Conservation (phyloP, 2,797 vertebrate genomes). For the Danio jaintianensis region DNA sequence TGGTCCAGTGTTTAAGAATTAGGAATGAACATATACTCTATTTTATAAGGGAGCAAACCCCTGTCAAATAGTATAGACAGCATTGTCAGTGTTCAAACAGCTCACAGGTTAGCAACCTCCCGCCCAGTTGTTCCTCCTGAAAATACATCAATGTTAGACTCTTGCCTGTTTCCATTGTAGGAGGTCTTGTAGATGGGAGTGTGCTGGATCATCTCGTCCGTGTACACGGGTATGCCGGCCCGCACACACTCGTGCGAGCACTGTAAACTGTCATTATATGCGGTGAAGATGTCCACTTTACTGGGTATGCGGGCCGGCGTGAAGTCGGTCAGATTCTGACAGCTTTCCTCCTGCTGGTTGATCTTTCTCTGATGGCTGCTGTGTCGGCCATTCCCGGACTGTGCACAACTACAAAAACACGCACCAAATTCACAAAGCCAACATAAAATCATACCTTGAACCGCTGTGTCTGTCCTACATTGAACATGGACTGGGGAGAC, state of each 20-base stretch:
- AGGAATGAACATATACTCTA: conserved; percentile 2
- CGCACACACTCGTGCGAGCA: conserved; percentile 97
- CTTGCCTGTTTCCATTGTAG: conserved; percentile 96
- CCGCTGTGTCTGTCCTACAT: conserved; percentile 58
- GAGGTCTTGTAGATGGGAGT: conserved; percentile 91
- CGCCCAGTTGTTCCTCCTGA: not conserved
- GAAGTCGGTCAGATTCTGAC: conserved; percentile 98
- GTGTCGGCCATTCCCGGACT: conserved; percentile 90
- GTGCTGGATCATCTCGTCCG: conserved; percentile 92
- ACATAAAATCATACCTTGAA: conserved; percentile 85
- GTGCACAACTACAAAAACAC: conserved; percentile 93
- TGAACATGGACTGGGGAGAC: conserved; percentile 51
- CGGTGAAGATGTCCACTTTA: conserved; percentile 97
- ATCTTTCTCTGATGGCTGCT: conserved; percentile 97
- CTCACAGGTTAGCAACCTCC: not conserved
- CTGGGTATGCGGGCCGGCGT: conserved; percentile 93
- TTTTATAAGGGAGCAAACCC: conserved; percentile 8
- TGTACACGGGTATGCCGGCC: conserved; percentile 88
- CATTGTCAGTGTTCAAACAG: conserved; percentile 14
- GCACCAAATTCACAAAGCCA: conserved; percentile 85
- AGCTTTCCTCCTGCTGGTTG: conserved; percentile 98
- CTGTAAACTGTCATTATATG: conserved; percentile 97
- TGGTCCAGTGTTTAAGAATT: conserved; percentile 14
- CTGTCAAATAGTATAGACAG: conserved; percentile 23
- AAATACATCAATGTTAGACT: not conserved